Evolutionary conservation across 2,888 invertebrate species (phyloP), one percentile per base, ranked within the genome.

Genomic region (Drosophila anomalata): DNA sequence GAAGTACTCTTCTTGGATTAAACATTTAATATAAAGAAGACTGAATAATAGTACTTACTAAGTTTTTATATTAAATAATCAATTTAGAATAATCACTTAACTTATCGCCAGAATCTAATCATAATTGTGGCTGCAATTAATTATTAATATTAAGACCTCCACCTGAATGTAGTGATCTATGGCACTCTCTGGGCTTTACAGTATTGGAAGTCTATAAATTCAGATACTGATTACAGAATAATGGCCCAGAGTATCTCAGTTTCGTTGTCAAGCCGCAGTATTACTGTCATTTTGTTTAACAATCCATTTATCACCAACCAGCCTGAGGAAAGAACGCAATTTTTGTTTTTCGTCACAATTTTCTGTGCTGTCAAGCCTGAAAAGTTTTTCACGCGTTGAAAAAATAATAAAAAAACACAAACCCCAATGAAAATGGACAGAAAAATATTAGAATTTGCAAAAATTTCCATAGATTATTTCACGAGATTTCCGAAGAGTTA

Each of bases 381-480:
- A 52, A 58, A 52, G 52, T 58, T 63, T 63, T 63, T 63, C 58
- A 51, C 51, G 63, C 46, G 50, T 52, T 39, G 36, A 8, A 46
- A 12, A 58, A 47, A 58, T 50, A 56, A 56, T 44, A 46, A n/a
- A 46, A 36, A 46, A 46, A 51, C 20, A 46, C 22, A 62, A 31
- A 57, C 39, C 26, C 33, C 6, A 6, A 29, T 31, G 51, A 62
- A 24, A 39, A 52, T 47, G 46, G 46, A 33, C n/a, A 20, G 20
- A 26, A 22, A 50, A 22, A 50, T 22, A 50, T 39, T 2, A 42
- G 17, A 24, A 31, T 65, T 46, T 47, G 44, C 22, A 69, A 79
- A 77, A 76, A 73, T 76, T 72, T 79, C 71, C 80, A 77, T 46
- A 59, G 65, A 47, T 39, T 44, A n/a, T 60, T 58, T n/a, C 36